phyloP scores from a whole-genome alignment of 64 coral and sea anemone species.

The Dendrophyllia cribrosa region DNA sequence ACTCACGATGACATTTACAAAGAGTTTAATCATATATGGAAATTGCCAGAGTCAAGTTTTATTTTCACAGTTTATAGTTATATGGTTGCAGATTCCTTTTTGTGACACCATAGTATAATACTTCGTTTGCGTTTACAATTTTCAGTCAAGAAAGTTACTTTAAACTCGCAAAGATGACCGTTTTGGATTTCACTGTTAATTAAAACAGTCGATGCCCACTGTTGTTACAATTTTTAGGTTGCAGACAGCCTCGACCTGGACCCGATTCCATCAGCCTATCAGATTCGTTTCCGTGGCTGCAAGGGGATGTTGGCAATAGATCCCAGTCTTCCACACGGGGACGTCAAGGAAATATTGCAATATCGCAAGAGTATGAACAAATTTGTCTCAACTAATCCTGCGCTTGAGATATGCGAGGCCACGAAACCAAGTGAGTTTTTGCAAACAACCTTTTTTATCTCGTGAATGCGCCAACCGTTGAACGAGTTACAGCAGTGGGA shows the following conservation, averaged over 20 bases:
- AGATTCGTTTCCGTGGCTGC: slow-evolving; percentile 90
- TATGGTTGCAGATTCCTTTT: no score
- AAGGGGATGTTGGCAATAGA: slow-evolving; percentile 90
- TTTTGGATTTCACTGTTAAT: neutral
- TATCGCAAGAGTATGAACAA: slow-evolving; percentile 90
- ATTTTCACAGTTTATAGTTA: no score
- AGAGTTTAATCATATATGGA: no score
- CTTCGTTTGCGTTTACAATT: no score
- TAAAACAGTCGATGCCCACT: no score
- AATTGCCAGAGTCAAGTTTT: no score
- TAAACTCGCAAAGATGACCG: no score
- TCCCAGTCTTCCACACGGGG: slow-evolving; percentile 55
- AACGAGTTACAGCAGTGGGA: neutral
- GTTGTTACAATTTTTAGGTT: slow-evolving; percentile 37
- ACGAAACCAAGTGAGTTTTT: slow-evolving; percentile 74
- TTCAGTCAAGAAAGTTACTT: no score
- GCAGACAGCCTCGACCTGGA: slow-evolving; percentile 72
- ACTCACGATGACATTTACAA: no score
- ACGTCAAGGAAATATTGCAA: slow-evolving; percentile 62
- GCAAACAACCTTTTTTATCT: neutral
- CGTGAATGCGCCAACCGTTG: neutral
- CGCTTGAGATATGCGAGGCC: slow-evolving; percentile 83
- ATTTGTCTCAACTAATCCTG: slow-evolving; percentile 65
- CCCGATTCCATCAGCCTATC: slow-evolving; percentile 76
- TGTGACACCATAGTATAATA: no score